Base-by-base conservation (phyloP, 2,888 invertebrate genomes). In the Drosophila paranaensis region DNA sequence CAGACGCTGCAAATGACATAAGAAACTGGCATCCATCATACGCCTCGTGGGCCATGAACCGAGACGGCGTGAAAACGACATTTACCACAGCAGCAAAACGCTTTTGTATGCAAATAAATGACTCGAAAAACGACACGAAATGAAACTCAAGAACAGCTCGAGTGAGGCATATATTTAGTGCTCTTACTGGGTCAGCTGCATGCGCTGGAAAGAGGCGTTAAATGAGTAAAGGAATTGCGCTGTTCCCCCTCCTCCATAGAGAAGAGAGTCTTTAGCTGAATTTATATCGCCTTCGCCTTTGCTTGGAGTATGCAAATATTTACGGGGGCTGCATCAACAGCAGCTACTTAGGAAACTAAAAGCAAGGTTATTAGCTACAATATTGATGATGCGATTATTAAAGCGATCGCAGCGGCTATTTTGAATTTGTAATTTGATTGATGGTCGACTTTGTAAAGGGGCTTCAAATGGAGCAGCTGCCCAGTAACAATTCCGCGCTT, bases 11-110 rank as follows among this genome's bases (percentile, higher is more conserved):
- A 64, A 66, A 64, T 74, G 71, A 68, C 62, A 63, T 70, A 72
- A 64, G 69, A 71, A 54, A 58, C 57, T 43, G 30, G 55, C 82
- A 84, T 87, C 70, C 75, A 84, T 87, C 88, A 84, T 87, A 84
- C 76, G 85, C 85, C 76, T 60, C 42, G 82, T 88, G 63, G 57
- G 63, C 78, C 78, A 40, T 50, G 65, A 77, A 66, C 56, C 60
- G 70, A 45, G 61, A 14, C 70, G 65, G 48, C 53, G 70, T 57
- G 48, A 60, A 75, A 71, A 71, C 45, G 71, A 61, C 53, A 69
- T 51, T 68, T 63, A 54, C 54, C 62, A 68, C 14, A 42, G 30
- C 54, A 40, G 27, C 35, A 54, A 39, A 40, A 46, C 14, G 6
- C 35, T 40, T 33, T 60, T 68, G 55, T 50, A 74, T 74, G 71